phyloP scores from a whole-genome alignment of 2,113 vertebrate species.

The Colinus virginianus region DNA sequence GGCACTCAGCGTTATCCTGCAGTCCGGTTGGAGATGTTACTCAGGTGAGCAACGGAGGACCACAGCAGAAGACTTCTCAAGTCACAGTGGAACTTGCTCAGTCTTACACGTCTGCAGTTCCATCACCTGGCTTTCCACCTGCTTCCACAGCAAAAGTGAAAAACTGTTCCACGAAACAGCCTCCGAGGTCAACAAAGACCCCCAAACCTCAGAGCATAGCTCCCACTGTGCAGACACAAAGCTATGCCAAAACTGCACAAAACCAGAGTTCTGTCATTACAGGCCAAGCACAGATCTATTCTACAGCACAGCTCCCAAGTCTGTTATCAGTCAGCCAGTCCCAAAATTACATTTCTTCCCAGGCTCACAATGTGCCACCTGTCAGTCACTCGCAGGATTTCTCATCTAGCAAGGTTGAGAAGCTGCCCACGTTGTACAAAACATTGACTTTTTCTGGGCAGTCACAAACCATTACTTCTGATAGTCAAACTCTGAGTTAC shows the following conservation, averaged over 20 bases:
- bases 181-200: constrained; percentile 80
- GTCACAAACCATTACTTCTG: constrained; percentile 85
- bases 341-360: constrained; percentile 87
- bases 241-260: constrained; percentile 88
- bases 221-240: constrained; percentile 86
- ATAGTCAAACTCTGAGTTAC: constrained; percentile 89
- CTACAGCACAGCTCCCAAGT: constrained; percentile 88
- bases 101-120: constrained; percentile 83
- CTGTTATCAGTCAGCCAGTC: constrained; percentile 90
- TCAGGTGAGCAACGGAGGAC: constrained; percentile 87
- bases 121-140: constrained; percentile 86
- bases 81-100: constrained; percentile 86
- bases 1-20: constrained; percentile 87
- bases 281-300: constrained; percentile 91
- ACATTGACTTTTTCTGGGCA: constrained; percentile 89
- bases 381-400: constrained; percentile 89
- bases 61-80: constrained; percentile 88
- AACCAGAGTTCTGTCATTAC: constrained; percentile 93
- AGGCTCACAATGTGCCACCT: constrained; percentile 84
- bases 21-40: constrained; percentile 87
- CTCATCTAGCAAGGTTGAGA: constrained; percentile 86
- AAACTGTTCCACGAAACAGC: constrained; percentile 86
- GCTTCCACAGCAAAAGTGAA: constrained; percentile 84
- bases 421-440: constrained; percentile 91
- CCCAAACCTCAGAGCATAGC: constrained; percentile 86